phyloP scores from a whole-genome alignment of 2,113 vertebrate species.

The Ascaphus truei region DNA sequence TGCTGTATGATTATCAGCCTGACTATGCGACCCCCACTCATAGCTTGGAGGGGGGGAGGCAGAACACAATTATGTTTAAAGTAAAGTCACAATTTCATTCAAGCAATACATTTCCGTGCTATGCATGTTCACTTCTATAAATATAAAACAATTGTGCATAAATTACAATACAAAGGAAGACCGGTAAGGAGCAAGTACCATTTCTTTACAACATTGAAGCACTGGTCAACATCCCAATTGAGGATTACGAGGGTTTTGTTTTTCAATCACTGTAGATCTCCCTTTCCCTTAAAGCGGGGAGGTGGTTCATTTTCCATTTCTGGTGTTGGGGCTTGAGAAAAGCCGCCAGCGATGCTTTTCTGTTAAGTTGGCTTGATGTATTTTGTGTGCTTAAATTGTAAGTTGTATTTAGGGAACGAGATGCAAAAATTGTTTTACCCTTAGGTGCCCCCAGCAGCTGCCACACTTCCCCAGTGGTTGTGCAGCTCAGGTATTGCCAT shows the following conservation, averaged over 20 bases:
- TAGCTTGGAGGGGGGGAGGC: no score
- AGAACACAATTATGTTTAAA: no score
- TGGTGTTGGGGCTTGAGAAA: conserved; percentile 55
- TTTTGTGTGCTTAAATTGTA: conserved; percentile 41
- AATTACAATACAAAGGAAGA: no score
- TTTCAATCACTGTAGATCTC: conserved; percentile 52
- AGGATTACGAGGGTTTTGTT: no score
- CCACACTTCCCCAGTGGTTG: conserved; percentile 65
- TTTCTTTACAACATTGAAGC: background rate
- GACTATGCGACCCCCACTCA: no score
- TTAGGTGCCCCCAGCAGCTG: conserved; percentile 75
- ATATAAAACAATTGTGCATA: background rate
- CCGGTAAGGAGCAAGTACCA: no score
- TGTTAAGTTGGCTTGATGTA: conserved; percentile 41
- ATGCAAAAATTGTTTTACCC: conserved; percentile 59
- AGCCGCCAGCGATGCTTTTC: conserved; percentile 51
- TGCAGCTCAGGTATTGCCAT: conserved; percentile 79
- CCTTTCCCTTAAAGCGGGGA: conserved; percentile 27
- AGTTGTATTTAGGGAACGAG: conserved; percentile 43
- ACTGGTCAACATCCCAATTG: background rate
- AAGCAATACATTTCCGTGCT: no score
- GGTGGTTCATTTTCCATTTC: conserved; percentile 49
- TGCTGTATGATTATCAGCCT: no score
- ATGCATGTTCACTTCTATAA: background rate
- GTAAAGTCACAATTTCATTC: no score